Percentiles rank a stretch among this genome's conserved stretches.
These are phyloP conservation scores for Eutrigla gurnardus DNA, from an alignment of 2,797 vertebrate species.

Conservation along the genomic window DNA sequence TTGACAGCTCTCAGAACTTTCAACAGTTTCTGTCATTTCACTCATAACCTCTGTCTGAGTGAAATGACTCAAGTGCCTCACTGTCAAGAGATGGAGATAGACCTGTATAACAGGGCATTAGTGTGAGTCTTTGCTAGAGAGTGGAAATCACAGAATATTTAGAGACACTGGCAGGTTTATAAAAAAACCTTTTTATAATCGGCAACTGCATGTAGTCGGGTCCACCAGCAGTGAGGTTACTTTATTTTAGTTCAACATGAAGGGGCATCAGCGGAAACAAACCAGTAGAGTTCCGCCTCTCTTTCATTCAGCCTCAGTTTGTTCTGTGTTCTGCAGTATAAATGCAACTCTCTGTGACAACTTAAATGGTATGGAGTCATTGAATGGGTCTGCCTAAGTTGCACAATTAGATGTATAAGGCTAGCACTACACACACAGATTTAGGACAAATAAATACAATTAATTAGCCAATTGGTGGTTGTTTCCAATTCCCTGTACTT, in stretches of 20 bases:
- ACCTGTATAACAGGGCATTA: conserved; percentile 58
- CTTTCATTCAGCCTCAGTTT: background rate
- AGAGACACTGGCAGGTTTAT: conserved; percentile 37
- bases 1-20: conserved; percentile 62
- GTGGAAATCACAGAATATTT: conserved; percentile 45
- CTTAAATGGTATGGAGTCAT: background rate
- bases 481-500: background rate
- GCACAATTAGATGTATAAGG: background rate
- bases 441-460: background rate
- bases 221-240: conserved; percentile 42
- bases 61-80: no score
- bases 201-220: conserved; percentile 28
- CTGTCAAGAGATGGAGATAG: conserved; percentile 74
- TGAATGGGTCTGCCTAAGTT: background rate
- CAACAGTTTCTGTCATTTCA: conserved; percentile 62
- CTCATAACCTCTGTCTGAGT: no score
- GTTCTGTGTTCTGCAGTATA: conserved; percentile 24
- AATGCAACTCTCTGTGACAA: conserved; percentile 3
- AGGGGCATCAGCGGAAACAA: conserved; percentile 14
- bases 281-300: background rate
- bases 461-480: background rate
- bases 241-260: conserved; percentile 19
- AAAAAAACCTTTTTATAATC: conserved; percentile 41
- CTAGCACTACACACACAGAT: background rate
- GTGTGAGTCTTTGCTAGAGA: conserved; percentile 41